Base-by-base conservation (phyloP, 2,888 invertebrate species). In the Oscheius sp. region DNA sequence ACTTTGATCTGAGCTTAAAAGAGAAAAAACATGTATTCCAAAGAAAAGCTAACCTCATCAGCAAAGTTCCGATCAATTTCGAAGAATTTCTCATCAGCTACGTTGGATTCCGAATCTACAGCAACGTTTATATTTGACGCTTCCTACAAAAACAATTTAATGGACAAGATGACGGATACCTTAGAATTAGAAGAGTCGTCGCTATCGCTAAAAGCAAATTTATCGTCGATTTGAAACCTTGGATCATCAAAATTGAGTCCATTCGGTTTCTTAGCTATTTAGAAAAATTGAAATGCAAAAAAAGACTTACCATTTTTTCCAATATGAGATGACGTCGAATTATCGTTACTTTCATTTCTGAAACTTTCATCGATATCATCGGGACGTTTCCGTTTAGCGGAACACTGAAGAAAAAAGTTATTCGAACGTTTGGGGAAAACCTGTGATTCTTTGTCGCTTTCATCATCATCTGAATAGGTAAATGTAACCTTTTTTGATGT, bases 61-160 rank as follows among this genome's bases (percentile, higher is more conserved):
- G 82, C 80, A 68, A 84, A 84, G 13, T 52, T 55, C 12, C 72
- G 72, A 58, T 84, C 83, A 73, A 83, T 77, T 63, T 81, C 76
- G 69, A 74, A 83, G 56, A 78, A 83, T 1, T 49, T 21, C 13
- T 13, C 13, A 49, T 49, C 49, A 13, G 13, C 16, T 5, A 49
- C 41, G 5, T 69, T 45, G 12, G 49, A 21, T 16, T 73, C 69
- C 3, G 68, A 71, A 13, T 58, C 56, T 2, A 56, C 58, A 13
- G 43, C 55, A 53, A 13, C 21, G 46, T 27, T 23, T 9, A 35
- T 6, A 6, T 35, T 3, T 35, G 35, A 9, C 9, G 35, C 3
- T 35, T 35, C 35, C 35, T 35, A 6, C 3, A 35, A 72, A 66
- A 3, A 70, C 52, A n/a, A 49, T 66, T 23, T 23, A 21, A 64